Evolutionary conservation across 2,113 vertebrate species (phyloP), one percentile per base, ranked within the genome.

Genomic region (Trichomycterus rosablanca): DNA sequence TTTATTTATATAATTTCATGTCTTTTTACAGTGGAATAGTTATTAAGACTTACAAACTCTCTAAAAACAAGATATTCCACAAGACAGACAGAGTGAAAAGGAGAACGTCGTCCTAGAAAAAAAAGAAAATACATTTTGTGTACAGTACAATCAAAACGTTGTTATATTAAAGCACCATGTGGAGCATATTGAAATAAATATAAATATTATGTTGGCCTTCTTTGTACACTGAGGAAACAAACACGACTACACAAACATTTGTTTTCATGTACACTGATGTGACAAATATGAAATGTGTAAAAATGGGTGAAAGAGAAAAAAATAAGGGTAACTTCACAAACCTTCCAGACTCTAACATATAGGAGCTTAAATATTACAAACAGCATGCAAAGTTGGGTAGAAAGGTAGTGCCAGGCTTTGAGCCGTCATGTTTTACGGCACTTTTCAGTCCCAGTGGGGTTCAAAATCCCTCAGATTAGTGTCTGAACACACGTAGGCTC

Each of bases 131-230:
- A 64, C 67, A 78, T 72, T 74, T 57, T 76, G 55, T 79, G 20
- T 67, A 68, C 54, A 68, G 63, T 67, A 83, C 81, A 83, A 82
- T 83, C 72, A 77, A 77, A 78, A 77, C 69, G 66, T 46, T 79
- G 81, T 83, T 86, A 85, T 80, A 82, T 80, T 78, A 82, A 85
- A 89, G 87, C 87, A 89, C 87, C 86, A 80, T 88, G 82, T 78
- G 82, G 75, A 82, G 83, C 70, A 79, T 82, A 83, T 75, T 75
- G 66, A 85, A 87, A 86, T 86, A 85, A 88, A 87, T 87, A 87
- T 81, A 85, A 88, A 84, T 83, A 84, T 69, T 34, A 65, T 37
- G 83, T 80, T 84, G 80, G 78, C 77, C 77, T 80, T 80, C 80
- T 71, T 76, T 51, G 60, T 60, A 67, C 42, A 63, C 19, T 22